phyloP scores from a whole-genome alignment of 2,797 vertebrate species.

The Myotis pilosus region DNA sequence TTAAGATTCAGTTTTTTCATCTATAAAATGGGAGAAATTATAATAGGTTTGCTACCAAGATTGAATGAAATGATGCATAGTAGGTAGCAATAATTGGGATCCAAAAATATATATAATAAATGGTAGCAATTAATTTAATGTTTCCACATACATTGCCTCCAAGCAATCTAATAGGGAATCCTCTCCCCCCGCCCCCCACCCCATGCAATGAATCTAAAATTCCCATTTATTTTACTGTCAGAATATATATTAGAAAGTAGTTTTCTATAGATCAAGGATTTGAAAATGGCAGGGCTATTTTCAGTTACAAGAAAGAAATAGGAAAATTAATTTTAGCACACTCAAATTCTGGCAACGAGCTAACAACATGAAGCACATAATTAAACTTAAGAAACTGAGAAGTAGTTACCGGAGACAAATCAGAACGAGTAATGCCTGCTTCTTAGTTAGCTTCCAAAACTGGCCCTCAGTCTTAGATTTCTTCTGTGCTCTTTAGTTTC shows the following conservation, averaged over 20 bases:
- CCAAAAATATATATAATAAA: background rate
- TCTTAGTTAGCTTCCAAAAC: background rate
- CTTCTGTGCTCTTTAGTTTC: background rate
- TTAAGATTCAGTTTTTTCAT: background rate
- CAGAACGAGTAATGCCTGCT: slow-evolving; percentile 42
- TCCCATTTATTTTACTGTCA: background rate
- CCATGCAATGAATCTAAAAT: background rate
- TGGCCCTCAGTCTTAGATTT: background rate
- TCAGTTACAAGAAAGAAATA: background rate
- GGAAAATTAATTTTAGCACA: slow-evolving; percentile 3
- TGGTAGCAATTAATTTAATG: background rate
- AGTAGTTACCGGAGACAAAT: slow-evolving; percentile 9
- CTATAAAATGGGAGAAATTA: background rate
- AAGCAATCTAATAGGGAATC: background rate
- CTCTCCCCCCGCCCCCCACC: no score
- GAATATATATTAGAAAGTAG: background rate
- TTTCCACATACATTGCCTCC: background rate
- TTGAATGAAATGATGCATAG: background rate
- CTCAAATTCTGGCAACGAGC: background rate
- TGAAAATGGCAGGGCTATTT: background rate
- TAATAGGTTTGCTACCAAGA: background rate
- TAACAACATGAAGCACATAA: slow-evolving; percentile 50
- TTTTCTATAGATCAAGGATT: background rate
- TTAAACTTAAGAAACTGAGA: slow-evolving; percentile 56
- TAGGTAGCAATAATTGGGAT: background rate